phyloP scores from a whole-genome alignment of 30 jellyfish, hydroid and myxozoan species.

The Pseudorhiza aurosa region DNA sequence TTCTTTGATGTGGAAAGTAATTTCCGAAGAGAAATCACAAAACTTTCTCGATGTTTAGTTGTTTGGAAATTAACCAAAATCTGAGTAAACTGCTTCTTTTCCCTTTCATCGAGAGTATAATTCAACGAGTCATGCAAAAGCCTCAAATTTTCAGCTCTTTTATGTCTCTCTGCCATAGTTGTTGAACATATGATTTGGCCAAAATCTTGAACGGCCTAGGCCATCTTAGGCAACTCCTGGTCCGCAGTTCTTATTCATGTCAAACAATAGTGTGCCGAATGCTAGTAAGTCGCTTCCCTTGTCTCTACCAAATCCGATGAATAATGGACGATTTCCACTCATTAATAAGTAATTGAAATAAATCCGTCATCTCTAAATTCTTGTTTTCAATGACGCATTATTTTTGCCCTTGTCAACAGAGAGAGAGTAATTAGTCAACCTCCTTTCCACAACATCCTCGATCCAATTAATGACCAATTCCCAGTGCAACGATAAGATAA shows the following conservation, averaged over 20 bases:
- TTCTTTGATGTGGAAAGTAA: slow-evolving; percentile 55
- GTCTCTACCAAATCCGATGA: neutral
- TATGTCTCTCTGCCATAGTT: slow-evolving; percentile 66
- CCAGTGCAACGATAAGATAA: too few relatives aligned
- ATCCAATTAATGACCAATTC: too few relatives aligned
- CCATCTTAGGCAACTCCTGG: neutral
- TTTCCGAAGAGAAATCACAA: slow-evolving; percentile 55
- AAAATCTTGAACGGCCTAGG: neutral
- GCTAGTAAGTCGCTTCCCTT: neutral
- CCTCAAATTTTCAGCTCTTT: slow-evolving; percentile 48
- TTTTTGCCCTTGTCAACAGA: too few relatives aligned
- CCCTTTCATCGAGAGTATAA: slow-evolving; percentile 36
- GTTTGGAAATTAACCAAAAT: slow-evolving; percentile 50
- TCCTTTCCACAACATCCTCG: too few relatives aligned
- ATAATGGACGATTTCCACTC: slow-evolving; percentile 7
- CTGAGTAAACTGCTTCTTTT: slow-evolving; percentile 31
- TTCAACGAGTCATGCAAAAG: slow-evolving; percentile 56
- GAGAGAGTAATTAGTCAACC: too few relatives aligned
- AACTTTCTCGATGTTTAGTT: slow-evolving; percentile 40
- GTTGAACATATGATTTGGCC: neutral
- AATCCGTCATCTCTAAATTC: too few relatives aligned
- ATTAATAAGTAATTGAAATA: slow-evolving; percentile 11
- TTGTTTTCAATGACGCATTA: too few relatives aligned
- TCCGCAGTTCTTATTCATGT: neutral
- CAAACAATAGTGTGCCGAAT: neutral